A percentile compares a stretch with the other conserved stretches of the same genome.
Conservation (phyloP, 2,113 vertebrate genomes). For the Neotragus moschatus region DNA sequence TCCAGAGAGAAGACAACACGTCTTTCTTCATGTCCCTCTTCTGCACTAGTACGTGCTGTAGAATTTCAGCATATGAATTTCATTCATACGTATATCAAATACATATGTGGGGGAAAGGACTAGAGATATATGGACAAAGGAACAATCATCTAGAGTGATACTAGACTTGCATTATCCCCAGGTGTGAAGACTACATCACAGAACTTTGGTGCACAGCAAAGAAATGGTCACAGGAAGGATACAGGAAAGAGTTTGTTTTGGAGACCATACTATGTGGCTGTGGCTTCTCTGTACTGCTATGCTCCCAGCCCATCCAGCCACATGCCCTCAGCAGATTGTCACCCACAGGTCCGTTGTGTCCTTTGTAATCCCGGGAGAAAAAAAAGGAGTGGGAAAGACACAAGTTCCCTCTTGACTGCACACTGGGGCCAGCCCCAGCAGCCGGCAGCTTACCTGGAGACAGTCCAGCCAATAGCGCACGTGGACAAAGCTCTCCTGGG, state of each 20-base stretch:
- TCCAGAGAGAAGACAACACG: not conserved
- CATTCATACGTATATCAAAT: accelerated
- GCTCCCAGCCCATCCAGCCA: not conserved
- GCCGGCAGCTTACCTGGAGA: conserved; percentile 83
- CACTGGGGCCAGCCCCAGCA: accelerated
- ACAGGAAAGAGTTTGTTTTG: not conserved
- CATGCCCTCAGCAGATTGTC: accelerated
- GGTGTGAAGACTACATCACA: not conserved
- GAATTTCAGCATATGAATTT: not conserved
- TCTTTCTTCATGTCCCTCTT: not conserved
- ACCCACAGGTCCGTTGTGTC: not conserved
- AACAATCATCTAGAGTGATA: too few relatives aligned
- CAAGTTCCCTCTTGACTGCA: not conserved
- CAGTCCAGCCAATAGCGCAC: conserved; percentile 90
- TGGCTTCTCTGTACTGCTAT: not conserved
- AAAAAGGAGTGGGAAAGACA: not conserved
- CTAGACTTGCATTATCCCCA: not conserved
- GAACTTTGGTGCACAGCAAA: not conserved
- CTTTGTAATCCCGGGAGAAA: not conserved
- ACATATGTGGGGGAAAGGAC: not conserved
- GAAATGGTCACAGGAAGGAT: not conserved
- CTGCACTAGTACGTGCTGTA: not conserved
- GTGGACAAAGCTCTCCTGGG: conserved; percentile 81
- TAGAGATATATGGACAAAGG: not conserved
- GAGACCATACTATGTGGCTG: not conserved